A percentile compares a stretch with the other conserved stretches of the same genome.
Conservation (phyloP, 2,113 vertebrate species). For the Poeciliopsis prolifica region DNA sequence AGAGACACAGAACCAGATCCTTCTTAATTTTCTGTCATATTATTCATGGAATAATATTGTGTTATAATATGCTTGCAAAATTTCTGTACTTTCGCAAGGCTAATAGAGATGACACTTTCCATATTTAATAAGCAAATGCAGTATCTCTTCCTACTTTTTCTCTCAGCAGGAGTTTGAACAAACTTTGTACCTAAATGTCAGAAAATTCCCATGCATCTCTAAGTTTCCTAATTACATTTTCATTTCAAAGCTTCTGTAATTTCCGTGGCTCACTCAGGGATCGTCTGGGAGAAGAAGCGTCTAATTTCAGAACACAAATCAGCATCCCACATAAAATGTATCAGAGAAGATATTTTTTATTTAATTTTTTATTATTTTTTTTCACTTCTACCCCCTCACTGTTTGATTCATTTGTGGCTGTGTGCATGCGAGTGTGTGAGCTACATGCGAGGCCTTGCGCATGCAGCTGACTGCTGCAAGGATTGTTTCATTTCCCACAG, state of each 20-base stretch:
- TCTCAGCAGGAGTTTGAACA: neutral
- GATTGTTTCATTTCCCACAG: conserved; percentile 59
- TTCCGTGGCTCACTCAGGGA: conserved; percentile 9
- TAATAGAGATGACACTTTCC: neutral
- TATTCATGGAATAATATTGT: neutral
- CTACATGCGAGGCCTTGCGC: conserved; percentile 2
- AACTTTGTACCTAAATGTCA: neutral
- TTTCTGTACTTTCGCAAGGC: neutral
- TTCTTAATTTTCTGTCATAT: neutral
- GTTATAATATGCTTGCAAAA: too few species aligned
- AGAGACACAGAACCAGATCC: too few species aligned
- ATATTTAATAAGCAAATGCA: neutral
- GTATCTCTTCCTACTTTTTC: neutral
- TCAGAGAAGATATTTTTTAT: conserved; percentile 9
- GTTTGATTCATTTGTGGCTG: conserved; percentile 25
- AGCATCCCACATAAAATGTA: conserved; percentile 52
- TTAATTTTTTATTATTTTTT: conserved; percentile 9
- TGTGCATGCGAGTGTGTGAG: conserved; percentile 4
- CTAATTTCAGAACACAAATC: conserved; percentile 41
- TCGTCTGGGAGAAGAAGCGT: conserved; percentile 39
- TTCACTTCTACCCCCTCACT: conserved; percentile 19
- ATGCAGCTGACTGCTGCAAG: conserved; percentile 30
- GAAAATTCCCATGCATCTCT: neutral
- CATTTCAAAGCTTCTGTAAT: conserved; percentile 28
- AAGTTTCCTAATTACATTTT: conserved; percentile 28